Percentiles rank a stretch among this genome's conserved stretches.
phyloP scores from a whole-genome alignment of 2,888 invertebrate species.

The Ligdia adustata region DNA sequence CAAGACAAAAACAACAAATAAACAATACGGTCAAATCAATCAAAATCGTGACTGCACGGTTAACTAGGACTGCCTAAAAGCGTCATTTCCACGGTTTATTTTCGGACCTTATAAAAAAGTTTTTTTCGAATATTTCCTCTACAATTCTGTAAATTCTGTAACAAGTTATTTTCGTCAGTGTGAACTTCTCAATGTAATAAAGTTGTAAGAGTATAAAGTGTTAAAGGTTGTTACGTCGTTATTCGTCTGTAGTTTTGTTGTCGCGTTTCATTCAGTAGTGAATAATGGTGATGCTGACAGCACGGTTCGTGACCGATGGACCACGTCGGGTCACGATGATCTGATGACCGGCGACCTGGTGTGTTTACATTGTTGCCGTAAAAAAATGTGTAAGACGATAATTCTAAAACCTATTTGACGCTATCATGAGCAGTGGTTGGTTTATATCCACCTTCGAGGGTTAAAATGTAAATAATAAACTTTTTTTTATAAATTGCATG shows the following conservation, averaged over 20 bases:
- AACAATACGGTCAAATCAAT: constrained; percentile 25
- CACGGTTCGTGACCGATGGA: constrained; percentile 64
- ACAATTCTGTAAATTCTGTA: background rate
- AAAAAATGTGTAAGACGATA: constrained; percentile 1
- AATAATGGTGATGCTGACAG: constrained; percentile 44
- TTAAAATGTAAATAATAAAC: too few species aligned
- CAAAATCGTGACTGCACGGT: constrained; percentile 70
- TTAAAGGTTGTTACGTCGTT: constrained; percentile 4
- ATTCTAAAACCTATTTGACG: too few species aligned
- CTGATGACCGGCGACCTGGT: constrained; percentile 49
- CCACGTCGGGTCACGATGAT: constrained; percentile 69
- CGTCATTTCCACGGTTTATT: constrained; percentile 42
- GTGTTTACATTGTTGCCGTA: constrained; percentile 45
- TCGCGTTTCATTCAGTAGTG: constrained; percentile 60
- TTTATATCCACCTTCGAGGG: too few species aligned
- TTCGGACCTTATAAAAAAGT: constrained; percentile 26
- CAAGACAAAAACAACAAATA: constrained; percentile 28
- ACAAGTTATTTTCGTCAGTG: background rate
- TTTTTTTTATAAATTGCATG: too few species aligned
- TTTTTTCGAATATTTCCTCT: constrained; percentile 44
- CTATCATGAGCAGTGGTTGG: too few species aligned
- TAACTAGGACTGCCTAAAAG: constrained; percentile 44
- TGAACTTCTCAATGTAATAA: background rate
- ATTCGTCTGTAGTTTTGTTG: constrained; percentile 35
- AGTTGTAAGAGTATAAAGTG: background rate